Percentiles rank a stretch among this genome's conserved stretches.
Evolutionary conservation across 2,797 vertebrate species (phyloP).

Genomic region (Momotus momota): DNA sequence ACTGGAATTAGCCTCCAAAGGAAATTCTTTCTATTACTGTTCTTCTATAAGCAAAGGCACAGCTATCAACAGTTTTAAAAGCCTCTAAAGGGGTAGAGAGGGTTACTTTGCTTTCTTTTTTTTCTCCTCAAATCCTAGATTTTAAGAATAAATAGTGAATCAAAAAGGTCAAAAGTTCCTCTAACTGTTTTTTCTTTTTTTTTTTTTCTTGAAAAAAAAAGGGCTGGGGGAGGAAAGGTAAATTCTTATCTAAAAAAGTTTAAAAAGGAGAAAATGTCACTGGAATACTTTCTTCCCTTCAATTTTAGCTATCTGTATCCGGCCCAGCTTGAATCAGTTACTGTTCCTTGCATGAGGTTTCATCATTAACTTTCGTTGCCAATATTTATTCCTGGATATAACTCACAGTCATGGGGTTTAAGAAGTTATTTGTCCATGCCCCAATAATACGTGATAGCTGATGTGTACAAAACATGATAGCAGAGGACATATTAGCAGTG

Average conservation of each 20-base stretch:
- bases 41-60: background rate
- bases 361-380: slow-evolving; percentile 52
- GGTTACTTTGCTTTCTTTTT: background rate
- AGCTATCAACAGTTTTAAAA: background rate
- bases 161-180: background rate
- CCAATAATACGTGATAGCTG: background rate
- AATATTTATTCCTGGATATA: slow-evolving; percentile 55
- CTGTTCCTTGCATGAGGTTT: slow-evolving; percentile 37
- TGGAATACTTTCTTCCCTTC: background rate
- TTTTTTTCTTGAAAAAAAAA: background rate
- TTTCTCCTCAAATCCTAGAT: background rate
- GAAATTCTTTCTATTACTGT: background rate
- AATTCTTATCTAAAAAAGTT: background rate
- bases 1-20: background rate
- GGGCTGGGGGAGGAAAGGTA: background rate
- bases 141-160: background rate
- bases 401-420: slow-evolving; percentile 40
- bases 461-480: background rate
- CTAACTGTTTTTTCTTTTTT: background rate
- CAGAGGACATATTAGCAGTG: background rate
- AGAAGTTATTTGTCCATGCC: slow-evolving; percentile 26
- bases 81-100: background rate
- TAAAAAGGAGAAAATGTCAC: slow-evolving; percentile 2
- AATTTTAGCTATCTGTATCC: slow-evolving; percentile 1
- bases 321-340: slow-evolving; percentile 48